Percentiles rank a stretch among this genome's conserved stretches.
Conservation (phyloP, 2,113 vertebrate genomes). For the Vicugna pacos region DNA sequence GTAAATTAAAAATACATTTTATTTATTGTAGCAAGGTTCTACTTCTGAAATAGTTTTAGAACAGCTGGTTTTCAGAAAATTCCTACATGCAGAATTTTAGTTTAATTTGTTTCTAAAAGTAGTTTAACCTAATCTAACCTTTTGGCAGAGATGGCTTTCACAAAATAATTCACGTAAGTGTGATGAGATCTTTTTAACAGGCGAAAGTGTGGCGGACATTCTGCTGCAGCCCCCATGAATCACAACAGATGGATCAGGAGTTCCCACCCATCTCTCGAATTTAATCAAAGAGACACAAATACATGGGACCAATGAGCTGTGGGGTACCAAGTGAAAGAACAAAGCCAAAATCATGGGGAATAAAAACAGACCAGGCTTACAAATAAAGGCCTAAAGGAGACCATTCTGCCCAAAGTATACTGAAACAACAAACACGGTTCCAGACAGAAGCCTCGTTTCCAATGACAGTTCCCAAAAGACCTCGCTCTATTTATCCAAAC, state of each 20-base stretch:
- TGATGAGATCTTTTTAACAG: neutral
- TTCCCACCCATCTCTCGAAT: neutral
- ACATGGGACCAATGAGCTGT: neutral
- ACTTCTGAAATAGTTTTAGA: neutral
- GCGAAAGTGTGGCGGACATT: neutral
- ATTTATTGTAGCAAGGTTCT: neutral
- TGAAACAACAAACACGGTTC: neutral
- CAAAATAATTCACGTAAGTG: neutral
- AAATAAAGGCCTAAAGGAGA: neutral
- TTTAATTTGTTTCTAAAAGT: slow-evolving; percentile 6
- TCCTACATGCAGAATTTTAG: neutral
- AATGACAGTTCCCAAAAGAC: neutral
- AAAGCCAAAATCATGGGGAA: neutral
- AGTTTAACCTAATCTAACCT: neutral
- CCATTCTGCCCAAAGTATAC: neutral
- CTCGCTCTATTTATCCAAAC: neutral
- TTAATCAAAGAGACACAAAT: neutral
- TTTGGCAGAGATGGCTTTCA: neutral
- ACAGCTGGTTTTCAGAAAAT: neutral
- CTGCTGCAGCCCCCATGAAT: neutral
- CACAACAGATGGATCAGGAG: neutral
- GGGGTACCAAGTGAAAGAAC: neutral
- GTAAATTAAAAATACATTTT: neutral
- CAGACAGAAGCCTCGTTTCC: neutral
- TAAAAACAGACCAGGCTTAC: neutral